These are phyloP conservation scores for Axinella damicornis DNA, from an alignment of 37 sponge, comb jelly and placozoan species.

Conservation along the genomic window DNA sequence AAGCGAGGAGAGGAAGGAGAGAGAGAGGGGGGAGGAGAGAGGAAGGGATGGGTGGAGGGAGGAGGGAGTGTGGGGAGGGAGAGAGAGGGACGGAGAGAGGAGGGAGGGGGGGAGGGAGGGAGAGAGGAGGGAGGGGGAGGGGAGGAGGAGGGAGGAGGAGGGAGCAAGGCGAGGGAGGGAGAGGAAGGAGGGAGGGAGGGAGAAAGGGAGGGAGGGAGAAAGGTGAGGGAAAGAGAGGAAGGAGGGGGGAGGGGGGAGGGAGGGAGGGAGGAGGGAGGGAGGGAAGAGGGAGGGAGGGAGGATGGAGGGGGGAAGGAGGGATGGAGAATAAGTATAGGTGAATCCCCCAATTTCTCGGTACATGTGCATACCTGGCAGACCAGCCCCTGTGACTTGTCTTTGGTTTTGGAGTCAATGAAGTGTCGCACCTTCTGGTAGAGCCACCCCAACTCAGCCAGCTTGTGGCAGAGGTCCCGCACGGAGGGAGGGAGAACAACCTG, in stretches of 20 bases:
- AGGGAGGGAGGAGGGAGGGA: neutral
- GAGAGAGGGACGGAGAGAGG: neutral
- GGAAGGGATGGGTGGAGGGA: neutral
- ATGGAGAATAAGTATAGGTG: neutral
- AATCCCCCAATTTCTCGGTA: neutral
- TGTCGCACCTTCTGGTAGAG: constrained; percentile 78
- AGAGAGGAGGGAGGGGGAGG: neutral
- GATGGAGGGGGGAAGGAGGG: neutral
- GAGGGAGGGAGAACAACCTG: constrained; percentile 70
- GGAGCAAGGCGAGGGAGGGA: neutral
- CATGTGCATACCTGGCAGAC: constrained; percentile 74
- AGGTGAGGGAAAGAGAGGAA: neutral
- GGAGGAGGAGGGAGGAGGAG: neutral
- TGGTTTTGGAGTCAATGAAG: constrained; percentile 60
- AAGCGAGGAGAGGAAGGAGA: neutral
- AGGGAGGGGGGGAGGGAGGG: neutral
- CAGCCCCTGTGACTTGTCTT: constrained; percentile 69
- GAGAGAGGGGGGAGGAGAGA: neutral
- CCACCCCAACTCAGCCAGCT: constrained; percentile 96
- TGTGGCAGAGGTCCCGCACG: constrained; percentile 72
- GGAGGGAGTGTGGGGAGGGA: neutral
- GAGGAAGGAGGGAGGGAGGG: neutral
- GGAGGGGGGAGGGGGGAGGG: neutral
- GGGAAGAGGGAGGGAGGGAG: neutral
- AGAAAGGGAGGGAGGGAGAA: neutral